phyloP scores from a whole-genome alignment of 1,140 invertebrate species.

The Bombus superbus region DNA sequence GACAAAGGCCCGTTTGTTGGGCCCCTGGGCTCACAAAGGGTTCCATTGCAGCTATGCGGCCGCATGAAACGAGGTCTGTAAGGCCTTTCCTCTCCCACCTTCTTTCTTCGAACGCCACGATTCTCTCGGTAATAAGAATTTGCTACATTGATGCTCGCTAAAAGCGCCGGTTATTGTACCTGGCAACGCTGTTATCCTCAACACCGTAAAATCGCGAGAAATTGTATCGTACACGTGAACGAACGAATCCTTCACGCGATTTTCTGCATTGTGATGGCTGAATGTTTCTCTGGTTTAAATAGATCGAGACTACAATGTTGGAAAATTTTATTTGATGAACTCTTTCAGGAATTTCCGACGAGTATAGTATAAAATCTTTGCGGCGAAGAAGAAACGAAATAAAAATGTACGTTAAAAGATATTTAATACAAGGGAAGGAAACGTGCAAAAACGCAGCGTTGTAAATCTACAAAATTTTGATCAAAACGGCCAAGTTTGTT shows the following conservation, averaged over 20 bases:
- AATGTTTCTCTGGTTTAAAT: not conserved
- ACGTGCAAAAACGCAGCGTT: too few species aligned
- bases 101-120: slow-evolving; percentile 40
- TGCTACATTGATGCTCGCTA: slow-evolving; percentile 23
- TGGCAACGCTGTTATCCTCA: not conserved
- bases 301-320: not conserved
- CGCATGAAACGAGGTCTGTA: slow-evolving; percentile 46
- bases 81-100: not conserved
- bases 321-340: not conserved
- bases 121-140: slow-evolving; percentile 38
- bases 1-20: slow-evolving; percentile 73
- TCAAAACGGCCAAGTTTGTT: too few species aligned
- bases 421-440: too few species aligned
- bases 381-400: not conserved
- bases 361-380: not conserved
- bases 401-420: not conserved
- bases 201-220: slow-evolving; percentile 7
- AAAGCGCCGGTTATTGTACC: not conserved
- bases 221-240: slow-evolving; percentile 11
- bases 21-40: slow-evolving; percentile 66
- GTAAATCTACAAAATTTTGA: too few species aligned
- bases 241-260: not conserved
- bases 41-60: slow-evolving; percentile 64
- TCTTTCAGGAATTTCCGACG: not conserved
- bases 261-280: not conserved